These are phyloP conservation scores for Parauchenoglanis punctatus DNA, from an alignment of 2,797 vertebrate genomes.

Conservation along the genomic window DNA sequence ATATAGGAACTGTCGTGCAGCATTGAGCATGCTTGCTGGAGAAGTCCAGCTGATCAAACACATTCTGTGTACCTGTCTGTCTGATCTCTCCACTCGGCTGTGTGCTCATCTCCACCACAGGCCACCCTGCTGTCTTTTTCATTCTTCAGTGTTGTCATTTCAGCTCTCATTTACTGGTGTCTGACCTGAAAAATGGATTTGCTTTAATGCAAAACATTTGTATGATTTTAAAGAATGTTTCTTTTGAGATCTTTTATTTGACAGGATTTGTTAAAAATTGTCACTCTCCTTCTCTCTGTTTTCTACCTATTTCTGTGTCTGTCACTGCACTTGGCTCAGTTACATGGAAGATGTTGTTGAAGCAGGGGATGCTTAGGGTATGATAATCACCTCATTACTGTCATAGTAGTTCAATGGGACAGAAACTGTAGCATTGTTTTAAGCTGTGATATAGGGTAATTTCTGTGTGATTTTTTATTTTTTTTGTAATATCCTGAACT, in stretches of 20 bases:
- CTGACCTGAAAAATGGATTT: background rate
- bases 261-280: background rate
- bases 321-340: conserved; percentile 51
- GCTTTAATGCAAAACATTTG: background rate
- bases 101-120: conserved; percentile 83
- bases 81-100: conserved; percentile 77
- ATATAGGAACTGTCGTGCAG: conserved; percentile 68
- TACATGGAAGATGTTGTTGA: conserved; percentile 20
- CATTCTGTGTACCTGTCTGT: conserved; percentile 80
- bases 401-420: conserved; percentile 19
- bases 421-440: conserved; percentile 27
- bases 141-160: conserved; percentile 75
- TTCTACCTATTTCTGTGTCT: background rate
- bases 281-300: background rate
- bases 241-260: background rate
- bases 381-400: conserved; percentile 11
- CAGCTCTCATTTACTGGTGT: conserved; percentile 40
- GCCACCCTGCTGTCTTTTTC: conserved; percentile 77
- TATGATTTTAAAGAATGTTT: background rate
- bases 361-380: conserved; percentile 35
- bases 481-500: background rate
- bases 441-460: conserved; percentile 2
- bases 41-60: conserved; percentile 94
- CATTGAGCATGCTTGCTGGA: conserved; percentile 79
- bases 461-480: too few relatives aligned